These are phyloP conservation scores for Neosilurus hyrtlii DNA, from an alignment of 2,797 vertebrate genomes.

Conservation along the genomic window DNA sequence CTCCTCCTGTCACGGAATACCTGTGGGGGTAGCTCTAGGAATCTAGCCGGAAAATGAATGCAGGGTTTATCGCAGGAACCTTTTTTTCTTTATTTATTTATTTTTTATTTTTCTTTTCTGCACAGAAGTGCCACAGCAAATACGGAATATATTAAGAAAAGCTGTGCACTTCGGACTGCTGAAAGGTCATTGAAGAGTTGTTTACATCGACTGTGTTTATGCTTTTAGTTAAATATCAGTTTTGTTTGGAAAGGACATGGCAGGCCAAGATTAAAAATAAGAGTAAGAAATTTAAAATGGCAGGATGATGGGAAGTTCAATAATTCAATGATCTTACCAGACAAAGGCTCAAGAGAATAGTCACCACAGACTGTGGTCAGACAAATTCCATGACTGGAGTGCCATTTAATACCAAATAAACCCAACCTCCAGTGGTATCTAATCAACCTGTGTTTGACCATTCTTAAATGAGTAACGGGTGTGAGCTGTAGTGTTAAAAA, in stretches of 20 bases:
- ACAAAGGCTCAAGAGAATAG: background rate
- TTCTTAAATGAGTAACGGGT: background rate
- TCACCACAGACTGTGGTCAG: background rate
- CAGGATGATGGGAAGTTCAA: background rate
- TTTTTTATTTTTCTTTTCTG: background rate
- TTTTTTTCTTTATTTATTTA: background rate
- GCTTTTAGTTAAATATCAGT: background rate
- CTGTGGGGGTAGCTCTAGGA: conserved; percentile 35
- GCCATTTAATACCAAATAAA: background rate
- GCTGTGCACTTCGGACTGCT: background rate
- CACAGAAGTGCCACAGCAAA: background rate
- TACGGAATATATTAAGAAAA: background rate
- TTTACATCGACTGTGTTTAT: background rate
- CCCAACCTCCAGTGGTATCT: background rate
- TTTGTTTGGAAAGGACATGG: background rate
- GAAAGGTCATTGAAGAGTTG: background rate
- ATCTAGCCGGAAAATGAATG: conserved; percentile 13
- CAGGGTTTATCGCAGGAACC: conserved; percentile 16
- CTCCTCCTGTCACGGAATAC: conserved; percentile 36
- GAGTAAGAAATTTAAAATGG: background rate
- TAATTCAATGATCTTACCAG: background rate
- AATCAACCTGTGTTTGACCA: background rate
- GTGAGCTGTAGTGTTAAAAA: background rate
- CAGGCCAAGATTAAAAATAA: background rate
- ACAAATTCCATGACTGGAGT: background rate